Evolutionary conservation across 2,888 invertebrate species (phyloP).

Genomic region (Pollenia griseotomentosa): DNA sequence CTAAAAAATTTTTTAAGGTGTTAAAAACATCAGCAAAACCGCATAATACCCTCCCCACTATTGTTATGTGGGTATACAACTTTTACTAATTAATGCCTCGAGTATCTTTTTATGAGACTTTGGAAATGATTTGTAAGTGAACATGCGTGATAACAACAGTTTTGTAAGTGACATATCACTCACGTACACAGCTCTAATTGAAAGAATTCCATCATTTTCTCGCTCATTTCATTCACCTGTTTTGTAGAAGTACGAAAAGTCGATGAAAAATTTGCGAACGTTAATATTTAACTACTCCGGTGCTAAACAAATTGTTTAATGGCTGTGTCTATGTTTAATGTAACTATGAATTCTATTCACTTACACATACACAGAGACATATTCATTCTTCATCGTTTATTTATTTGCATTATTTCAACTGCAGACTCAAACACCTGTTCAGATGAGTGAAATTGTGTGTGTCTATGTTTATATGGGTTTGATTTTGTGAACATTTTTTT

Average conservation of each 20-base stretch:
- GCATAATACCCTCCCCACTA: too few relatives aligned
- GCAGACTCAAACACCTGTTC: constrained; percentile 46
- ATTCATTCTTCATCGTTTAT: constrained; percentile 5
- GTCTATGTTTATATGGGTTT: neutral
- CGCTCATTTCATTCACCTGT: constrained; percentile 8
- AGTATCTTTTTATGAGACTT: too few relatives aligned
- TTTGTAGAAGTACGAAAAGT: neutral
- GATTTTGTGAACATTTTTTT: neutral
- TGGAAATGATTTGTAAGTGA: too few relatives aligned
- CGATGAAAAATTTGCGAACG: constrained; percentile 11
- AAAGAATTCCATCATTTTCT: constrained; percentile 20
- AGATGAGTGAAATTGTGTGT: neutral
- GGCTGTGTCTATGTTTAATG: constrained; percentile 11
- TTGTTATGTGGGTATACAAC: too few relatives aligned
- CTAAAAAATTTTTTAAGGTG: too few relatives aligned
- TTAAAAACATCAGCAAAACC: too few relatives aligned
- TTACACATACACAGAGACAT: neutral
- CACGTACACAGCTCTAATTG: neutral
- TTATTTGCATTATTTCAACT: constrained; percentile 19
- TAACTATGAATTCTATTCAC: constrained; percentile 22
- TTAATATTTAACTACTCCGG: constrained; percentile 11
- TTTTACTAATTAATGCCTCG: too few relatives aligned
- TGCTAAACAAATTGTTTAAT: constrained; percentile 42
- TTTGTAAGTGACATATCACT: neutral
- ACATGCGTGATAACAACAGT: too few relatives aligned